phyloP scores from a whole-genome alignment of 2,888 invertebrate species.

The Liopterus haemorrhoidalis region DNA sequence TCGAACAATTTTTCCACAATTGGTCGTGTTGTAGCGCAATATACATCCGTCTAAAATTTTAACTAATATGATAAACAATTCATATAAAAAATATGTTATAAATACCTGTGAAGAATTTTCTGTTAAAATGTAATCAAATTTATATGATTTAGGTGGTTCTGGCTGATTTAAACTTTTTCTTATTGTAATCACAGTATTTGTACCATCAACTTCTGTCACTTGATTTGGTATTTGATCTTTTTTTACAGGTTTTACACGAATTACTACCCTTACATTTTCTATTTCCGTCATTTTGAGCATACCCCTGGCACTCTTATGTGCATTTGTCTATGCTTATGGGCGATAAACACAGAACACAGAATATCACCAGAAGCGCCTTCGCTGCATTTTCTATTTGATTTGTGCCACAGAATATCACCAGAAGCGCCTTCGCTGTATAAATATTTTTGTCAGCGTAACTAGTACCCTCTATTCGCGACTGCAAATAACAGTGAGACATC shows the following conservation, averaged over 20 bases:
- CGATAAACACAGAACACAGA: no score
- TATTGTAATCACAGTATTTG: slow-evolving; percentile 67
- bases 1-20: slow-evolving; percentile 90
- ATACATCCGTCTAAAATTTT: slow-evolving; percentile 89
- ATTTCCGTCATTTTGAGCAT: background rate
- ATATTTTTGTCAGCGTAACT: no score
- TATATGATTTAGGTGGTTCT: slow-evolving; percentile 77
- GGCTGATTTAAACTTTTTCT: slow-evolving; percentile 60
- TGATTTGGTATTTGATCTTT: slow-evolving; percentile 58
- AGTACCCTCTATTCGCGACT: no score
- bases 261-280: slow-evolving; percentile 92
- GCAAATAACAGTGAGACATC: no score
- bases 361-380: no score
- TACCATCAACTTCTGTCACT: slow-evolving; percentile 66
- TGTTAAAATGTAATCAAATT: slow-evolving; percentile 88
- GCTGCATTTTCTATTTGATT: no score
- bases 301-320: no score
- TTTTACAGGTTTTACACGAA: slow-evolving; percentile 87
- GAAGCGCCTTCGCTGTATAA: no score
- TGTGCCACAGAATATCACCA: no score
- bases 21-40: slow-evolving; percentile 87
- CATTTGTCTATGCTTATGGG: no score
- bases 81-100: slow-evolving; percentile 53
- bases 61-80: no score
- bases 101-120: slow-evolving; percentile 69